These are phyloP conservation scores for Ctenoplectra terminalis DNA, from an alignment of 1,140 invertebrate genomes.

Conservation along the genomic window DNA sequence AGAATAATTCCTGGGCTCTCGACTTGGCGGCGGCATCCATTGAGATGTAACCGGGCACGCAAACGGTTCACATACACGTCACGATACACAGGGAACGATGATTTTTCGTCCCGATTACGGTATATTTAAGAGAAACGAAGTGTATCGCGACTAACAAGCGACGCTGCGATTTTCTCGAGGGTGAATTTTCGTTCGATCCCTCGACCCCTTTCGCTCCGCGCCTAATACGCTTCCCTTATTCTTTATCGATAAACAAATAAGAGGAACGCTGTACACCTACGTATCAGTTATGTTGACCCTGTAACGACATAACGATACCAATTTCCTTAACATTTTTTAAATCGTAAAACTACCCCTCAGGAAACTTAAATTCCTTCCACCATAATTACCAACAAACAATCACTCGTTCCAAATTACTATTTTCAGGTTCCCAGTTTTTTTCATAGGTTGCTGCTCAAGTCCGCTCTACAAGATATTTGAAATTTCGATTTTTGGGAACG, in stretches of 20 bases:
- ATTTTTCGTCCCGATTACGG: conserved; percentile 46
- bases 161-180: conserved; percentile 14
- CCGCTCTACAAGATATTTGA: too few relatives aligned
- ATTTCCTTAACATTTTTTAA: not conserved
- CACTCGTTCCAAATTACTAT: too few relatives aligned
- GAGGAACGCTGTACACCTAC: not conserved
- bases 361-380: not conserved
- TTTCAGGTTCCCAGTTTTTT: too few relatives aligned
- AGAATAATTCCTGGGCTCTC: conserved; percentile 40
- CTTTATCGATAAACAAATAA: conserved; percentile 9
- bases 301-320: not conserved
- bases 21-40: conserved; percentile 60
- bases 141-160: conserved; percentile 40
- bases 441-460: too few relatives aligned
- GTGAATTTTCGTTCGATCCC: not conserved
- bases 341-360: not conserved
- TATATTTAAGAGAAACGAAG: conserved; percentile 35
- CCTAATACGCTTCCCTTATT: not conserved
- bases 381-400: too few relatives aligned
- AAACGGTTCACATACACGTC: conserved; percentile 53
- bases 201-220: not conserved
- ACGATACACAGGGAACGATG: conserved; percentile 41
- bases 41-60: conserved; percentile 65
- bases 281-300: not conserved
- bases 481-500: too few relatives aligned